Evolutionary conservation across 2,888 invertebrate genomes (phyloP).

Genomic region (Sesia bembeciformis): DNA sequence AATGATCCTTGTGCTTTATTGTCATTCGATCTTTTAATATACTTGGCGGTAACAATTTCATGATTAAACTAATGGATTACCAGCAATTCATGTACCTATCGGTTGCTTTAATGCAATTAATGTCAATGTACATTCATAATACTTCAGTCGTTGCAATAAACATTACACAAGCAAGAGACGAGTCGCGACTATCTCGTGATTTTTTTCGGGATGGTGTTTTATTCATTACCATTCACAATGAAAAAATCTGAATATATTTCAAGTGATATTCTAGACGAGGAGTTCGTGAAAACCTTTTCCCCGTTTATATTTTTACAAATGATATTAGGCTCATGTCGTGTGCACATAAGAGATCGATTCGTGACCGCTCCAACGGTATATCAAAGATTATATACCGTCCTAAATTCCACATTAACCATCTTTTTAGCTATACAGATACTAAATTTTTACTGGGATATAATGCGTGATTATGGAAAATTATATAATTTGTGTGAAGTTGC

Average conservation of each 20-base stretch:
- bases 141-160: too few relatives aligned
- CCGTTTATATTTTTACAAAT: slow-evolving; percentile 25
- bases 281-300: slow-evolving; percentile 25
- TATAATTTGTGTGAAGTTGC: background rate
- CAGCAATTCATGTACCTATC: too few relatives aligned
- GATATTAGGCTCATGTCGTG: slow-evolving; percentile 31
- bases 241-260: slow-evolving; percentile 31
- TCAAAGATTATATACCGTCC: slow-evolving; percentile 31
- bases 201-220: too few relatives aligned
- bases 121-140: too few relatives aligned
- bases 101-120: too few relatives aligned
- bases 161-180: too few relatives aligned
- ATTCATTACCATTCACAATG: background rate
- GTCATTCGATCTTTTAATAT: too few relatives aligned
- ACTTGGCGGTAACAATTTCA: too few relatives aligned
- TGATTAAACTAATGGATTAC: too few relatives aligned
- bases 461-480: background rate
- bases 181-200: too few relatives aligned
- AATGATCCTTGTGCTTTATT: too few relatives aligned
- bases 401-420: background rate
- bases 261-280: slow-evolving; percentile 34
- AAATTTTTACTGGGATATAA: background rate
- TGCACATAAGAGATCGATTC: slow-evolving; percentile 30
- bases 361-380: slow-evolving; percentile 27
- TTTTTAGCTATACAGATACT: background rate